Evolutionary conservation across 92 coral and sea anemone species (phyloP).

Genomic region (Palythoa grandiflora): DNA sequence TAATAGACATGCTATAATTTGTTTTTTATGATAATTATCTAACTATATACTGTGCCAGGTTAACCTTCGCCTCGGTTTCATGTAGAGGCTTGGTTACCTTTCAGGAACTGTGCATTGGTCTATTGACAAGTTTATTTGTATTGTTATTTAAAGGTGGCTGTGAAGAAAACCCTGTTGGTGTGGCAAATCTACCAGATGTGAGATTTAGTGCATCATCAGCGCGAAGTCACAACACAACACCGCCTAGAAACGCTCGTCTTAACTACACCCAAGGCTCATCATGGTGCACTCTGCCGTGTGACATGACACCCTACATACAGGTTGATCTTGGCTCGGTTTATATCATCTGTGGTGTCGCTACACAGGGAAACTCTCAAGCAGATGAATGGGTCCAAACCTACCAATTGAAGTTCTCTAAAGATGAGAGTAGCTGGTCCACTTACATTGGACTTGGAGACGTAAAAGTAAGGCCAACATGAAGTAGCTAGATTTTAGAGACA

Average conservation of each 20-base stretch:
- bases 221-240: neutral
- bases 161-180: neutral
- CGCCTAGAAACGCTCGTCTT: neutral
- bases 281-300: neutral
- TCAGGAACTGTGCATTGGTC: no score
- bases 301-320: neutral
- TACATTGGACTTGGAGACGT: neutral
- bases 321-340: slow-evolving; percentile 8
- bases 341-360: slow-evolving; percentile 4
- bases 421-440: neutral
- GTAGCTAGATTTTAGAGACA: no score
- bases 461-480: neutral
- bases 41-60: no score
- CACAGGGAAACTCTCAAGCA: slow-evolving; percentile 29
- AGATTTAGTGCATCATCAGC: neutral
- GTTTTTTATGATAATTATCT: no score
- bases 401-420: neutral
- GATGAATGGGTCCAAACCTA: slow-evolving; percentile 7
- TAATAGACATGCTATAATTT: no score
- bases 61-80: no score
- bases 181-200: neutral
- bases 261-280: neutral
- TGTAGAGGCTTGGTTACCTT: no score
- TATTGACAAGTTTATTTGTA: neutral
- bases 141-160: neutral